phyloP scores from a whole-genome alignment of 92 coral and sea anemone species.

The Phymanthus crucifer region DNA sequence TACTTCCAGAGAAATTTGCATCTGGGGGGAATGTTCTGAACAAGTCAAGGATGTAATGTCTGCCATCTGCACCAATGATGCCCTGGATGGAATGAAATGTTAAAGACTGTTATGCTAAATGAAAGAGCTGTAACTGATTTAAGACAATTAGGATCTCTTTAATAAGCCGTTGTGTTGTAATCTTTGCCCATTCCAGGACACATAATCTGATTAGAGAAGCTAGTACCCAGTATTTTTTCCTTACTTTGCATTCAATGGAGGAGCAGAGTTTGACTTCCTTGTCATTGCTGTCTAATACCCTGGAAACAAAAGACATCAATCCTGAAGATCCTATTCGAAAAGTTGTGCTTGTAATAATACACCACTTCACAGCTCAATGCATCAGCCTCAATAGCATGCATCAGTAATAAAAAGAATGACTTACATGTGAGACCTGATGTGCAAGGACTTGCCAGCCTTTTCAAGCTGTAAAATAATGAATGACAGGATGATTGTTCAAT shows the following conservation, averaged over 20 bases:
- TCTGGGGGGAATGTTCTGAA: conserved; percentile 96
- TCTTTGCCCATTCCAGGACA: not conserved
- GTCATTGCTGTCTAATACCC: conserved; percentile 68
- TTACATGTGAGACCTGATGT: conserved; percentile 91
- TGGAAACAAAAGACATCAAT: not conserved
- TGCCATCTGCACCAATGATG: conserved; percentile 97
- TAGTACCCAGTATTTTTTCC: not conserved
- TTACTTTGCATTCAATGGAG: conserved; percentile 96
- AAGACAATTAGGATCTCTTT: too few species aligned
- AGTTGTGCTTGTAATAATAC: too few species aligned
- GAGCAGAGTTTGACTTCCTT: conserved; percentile 86
- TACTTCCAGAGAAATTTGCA: conserved; percentile 88
- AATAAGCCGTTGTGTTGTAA: too few species aligned
- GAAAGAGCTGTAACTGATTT: too few species aligned
- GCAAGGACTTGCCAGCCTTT: conserved; percentile 74
- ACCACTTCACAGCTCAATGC: too few species aligned
- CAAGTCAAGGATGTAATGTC: conserved; percentile 93
- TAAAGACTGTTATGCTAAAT: not conserved
- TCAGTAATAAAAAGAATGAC: conserved; percentile 8
- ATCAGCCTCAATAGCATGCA: too few species aligned
- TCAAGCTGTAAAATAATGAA: conserved; percentile 52
- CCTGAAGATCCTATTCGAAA: too few species aligned
- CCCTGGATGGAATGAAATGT: conserved; percentile 57
- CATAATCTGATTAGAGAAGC: too few species aligned
- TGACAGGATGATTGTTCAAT: not conserved